Evolutionary conservation across 92 coral and sea anemone genomes (phyloP), one percentile per base, ranked within the genome.

Genomic region (Pocillopora meandrina): DNA sequence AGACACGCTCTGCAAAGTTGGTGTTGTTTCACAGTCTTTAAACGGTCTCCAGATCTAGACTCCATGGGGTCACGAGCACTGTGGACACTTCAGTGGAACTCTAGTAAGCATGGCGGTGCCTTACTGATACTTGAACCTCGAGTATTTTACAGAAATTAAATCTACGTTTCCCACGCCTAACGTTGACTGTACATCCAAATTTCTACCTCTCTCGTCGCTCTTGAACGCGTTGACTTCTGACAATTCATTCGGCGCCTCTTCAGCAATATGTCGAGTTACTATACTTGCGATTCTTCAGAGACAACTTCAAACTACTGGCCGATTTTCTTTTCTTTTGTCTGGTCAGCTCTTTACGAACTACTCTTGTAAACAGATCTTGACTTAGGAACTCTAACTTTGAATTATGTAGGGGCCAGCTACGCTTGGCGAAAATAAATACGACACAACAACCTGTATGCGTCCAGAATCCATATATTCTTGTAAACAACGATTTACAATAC

Each of bases 51-150:
- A 26, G 31, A 26, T 91, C 64, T 65, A 78, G 19, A 3, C 31
- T 26, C 31, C 31, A 26, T 26, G 31, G 31, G 31, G 31, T 26
- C 31, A 1, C 31, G 31, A 1, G 31, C 31, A 26, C 31, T 26
- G 31, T 26, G 31, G 80, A 91, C 0, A 92, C 64, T 65, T 62
- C 13, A 3, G 82, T 47, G n/a, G 72, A 84, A 60, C 59, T 56
- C 75, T 10, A 18, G 69, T 20, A 34, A 20, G 18, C 21, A 17
- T 9, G 23, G 15, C 52, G 12, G 16, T 23, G 63, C 42, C 49
- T 2, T 55, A 61, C 49, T 36, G 83, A 69, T 13, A 23, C 5
- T 34, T 35, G 75, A 18, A 71, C 56, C 18, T 71, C n/a, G 20
- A 71, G 75, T 56, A 33, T 34, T 15, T 71, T 71, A 71, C 9